A percentile compares a stretch with the other conserved stretches of the same genome.
These are phyloP conservation scores for Pedicia rivosa DNA, from an alignment of 2,888 invertebrate genomes.

Conservation along the genomic window DNA sequence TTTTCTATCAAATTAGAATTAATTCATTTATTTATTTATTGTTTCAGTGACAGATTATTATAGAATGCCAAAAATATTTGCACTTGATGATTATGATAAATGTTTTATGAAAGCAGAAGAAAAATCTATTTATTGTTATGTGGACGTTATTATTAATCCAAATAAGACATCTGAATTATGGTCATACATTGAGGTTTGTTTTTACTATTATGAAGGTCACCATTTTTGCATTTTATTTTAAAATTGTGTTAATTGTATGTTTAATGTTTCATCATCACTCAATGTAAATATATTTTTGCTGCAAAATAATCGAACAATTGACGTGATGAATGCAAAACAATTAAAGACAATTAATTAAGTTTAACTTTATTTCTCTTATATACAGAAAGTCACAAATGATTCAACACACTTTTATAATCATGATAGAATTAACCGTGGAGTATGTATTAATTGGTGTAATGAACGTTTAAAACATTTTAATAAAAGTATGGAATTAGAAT, in stretches of 20 bases:
- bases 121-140: slow-evolving; percentile 8
- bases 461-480: slow-evolving; percentile 3
- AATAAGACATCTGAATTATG: slow-evolving; percentile 4
- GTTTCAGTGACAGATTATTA: slow-evolving; percentile 19
- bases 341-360: neutral
- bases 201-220: too few relatives aligned
- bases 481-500: neutral
- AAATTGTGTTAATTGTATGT: too few relatives aligned
- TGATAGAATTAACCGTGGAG: slow-evolving; percentile 8
- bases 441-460: slow-evolving; percentile 10
- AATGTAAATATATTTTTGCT: too few relatives aligned
- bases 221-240: too few relatives aligned
- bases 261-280: too few relatives aligned
- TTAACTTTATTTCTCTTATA: neutral
- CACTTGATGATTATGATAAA: slow-evolving; percentile 26
- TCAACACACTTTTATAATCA: slow-evolving; percentile 7
- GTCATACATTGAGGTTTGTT: slow-evolving; percentile 2
- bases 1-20: too few relatives aligned
- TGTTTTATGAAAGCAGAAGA: slow-evolving; percentile 27
- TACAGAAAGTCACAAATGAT: slow-evolving; percentile 8
- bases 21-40: neutral
- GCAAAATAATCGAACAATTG: too few relatives aligned
- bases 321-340: too few relatives aligned
- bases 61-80: slow-evolving; percentile 25
- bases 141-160: neutral